phyloP scores from a whole-genome alignment of 2,888 invertebrate species.

The Desoria tigrina region DNA sequence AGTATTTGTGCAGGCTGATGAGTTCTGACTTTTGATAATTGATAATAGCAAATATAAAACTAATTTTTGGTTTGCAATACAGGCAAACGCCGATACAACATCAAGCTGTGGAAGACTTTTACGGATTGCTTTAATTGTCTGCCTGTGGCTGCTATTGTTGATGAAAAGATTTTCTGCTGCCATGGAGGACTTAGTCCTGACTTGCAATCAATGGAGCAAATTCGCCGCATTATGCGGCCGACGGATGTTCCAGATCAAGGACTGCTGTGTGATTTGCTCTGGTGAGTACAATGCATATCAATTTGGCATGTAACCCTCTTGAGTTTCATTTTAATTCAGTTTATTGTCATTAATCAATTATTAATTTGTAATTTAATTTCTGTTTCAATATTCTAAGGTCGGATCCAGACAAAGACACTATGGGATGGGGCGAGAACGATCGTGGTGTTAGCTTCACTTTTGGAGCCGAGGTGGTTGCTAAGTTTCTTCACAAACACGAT shows the following conservation, averaged over 20 bases:
- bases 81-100: constrained; percentile 69
- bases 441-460: constrained; percentile 99
- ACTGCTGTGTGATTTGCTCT: constrained; percentile 63
- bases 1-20: background rate
- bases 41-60: background rate
- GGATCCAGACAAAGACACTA: constrained; percentile 94
- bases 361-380: no score
- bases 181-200: constrained; percentile 89
- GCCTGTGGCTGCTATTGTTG: constrained; percentile 98
- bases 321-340: no score
- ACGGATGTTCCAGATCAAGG: constrained; percentile 96
- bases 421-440: constrained; percentile 99
- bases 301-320: no score
- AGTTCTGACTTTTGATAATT: no score
- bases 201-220: constrained; percentile 97
- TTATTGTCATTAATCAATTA: no score
- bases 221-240: constrained; percentile 95
- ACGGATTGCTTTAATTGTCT: constrained; percentile 97
- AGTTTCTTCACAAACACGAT: constrained; percentile 99
- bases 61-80: no score
- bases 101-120: constrained; percentile 68
- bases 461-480: constrained; percentile 98
- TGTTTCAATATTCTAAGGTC: no score
- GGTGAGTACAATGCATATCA: no score
- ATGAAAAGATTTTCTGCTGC: constrained; percentile 99